Base-by-base conservation (phyloP, 1,140 invertebrate species). In the Drosophila pandora region DNA sequence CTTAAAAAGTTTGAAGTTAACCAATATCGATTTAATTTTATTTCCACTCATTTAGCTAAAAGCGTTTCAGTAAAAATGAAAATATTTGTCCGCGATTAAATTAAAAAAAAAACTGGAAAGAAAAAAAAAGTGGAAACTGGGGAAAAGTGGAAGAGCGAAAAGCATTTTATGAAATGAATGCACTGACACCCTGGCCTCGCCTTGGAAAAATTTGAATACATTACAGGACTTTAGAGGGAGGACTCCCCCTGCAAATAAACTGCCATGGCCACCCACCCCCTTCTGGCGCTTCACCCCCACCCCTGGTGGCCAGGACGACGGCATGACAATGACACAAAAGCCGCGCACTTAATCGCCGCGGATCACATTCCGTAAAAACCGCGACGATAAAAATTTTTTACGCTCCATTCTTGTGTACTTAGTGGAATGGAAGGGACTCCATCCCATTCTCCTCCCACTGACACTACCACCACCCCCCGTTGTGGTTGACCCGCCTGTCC, bases 11-110 rank as follows among this genome's bases (percentile, higher is more conserved):
- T 83, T 83, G 68, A 70, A 71, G 45, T 88, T 83, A 76, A 59
- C 61, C 84, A 76, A 76, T 89, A 90, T 90, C 89, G 89, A 90
- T 90, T 90, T 90, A 90, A 87, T 90, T 90, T 90, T 88, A 88
- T 80, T 90, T 89, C 76, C 76, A 85, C 81, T 89, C 88, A 90
- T 90, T 90, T 90, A 90, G 84, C 81, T 90, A 85, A 90, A 83
- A 89, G 80, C 78, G 52, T 76, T 63, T 71, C 59, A 73, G 52
- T 61, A 55, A 79, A 34, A 90, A 85, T 79, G 78, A 83, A 90
- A 90, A 90, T 90, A 90, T 90, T 90, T 90, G 79, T 88, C 74
- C 76, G 82, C 74, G 89, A 79, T 90, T 90, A 90, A 90, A 84
- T 80, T 84, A 75, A 74, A 83, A 78, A 70, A 78, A 72, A 74